Percentiles rank a stretch among this genome's conserved stretches.
Evolutionary conservation across 1,140 invertebrate species (phyloP).

Genomic region (Drosophila setifemur): DNA sequence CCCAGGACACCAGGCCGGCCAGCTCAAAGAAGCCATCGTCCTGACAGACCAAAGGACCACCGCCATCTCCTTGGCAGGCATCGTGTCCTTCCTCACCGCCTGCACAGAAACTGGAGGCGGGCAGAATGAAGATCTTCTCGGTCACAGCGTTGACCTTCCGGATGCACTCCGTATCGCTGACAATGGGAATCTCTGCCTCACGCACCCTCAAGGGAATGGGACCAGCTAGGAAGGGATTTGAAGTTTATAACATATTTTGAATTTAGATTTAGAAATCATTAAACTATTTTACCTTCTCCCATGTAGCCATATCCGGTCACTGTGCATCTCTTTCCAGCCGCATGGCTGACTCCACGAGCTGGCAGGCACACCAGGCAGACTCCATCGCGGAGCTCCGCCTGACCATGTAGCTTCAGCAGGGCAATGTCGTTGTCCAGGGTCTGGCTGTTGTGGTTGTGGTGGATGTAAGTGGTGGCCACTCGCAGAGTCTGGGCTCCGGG

Average conservation of each 20-base stretch:
- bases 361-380: conserved; percentile 90
- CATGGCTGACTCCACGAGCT: conserved; percentile 91
- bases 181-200: conserved; percentile 95
- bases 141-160: conserved; percentile 96
- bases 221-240: conserved; percentile 86
- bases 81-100: conserved; percentile 96
- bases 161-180: conserved; percentile 95
- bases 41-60: conserved; percentile 94
- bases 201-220: conserved; percentile 94
- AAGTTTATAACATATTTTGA: neutral
- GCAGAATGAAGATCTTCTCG: conserved; percentile 96
- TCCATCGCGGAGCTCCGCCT: conserved; percentile 93
- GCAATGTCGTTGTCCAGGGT: conserved; percentile 98
- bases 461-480: conserved; percentile 96
- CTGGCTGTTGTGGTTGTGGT: conserved; percentile 98
- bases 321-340: conserved; percentile 93
- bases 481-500: conserved; percentile 93
- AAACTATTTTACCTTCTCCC: conserved; percentile 92
- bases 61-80: conserved; percentile 96
- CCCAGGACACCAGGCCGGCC: conserved; percentile 92
- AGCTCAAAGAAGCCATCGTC: conserved; percentile 96
- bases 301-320: conserved; percentile 97
- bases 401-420: conserved; percentile 93
- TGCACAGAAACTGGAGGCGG: conserved; percentile 95
- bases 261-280: too few relatives aligned